Conservation (phyloP, 2,888 invertebrate genomes). For the Baccha elongata region DNA sequence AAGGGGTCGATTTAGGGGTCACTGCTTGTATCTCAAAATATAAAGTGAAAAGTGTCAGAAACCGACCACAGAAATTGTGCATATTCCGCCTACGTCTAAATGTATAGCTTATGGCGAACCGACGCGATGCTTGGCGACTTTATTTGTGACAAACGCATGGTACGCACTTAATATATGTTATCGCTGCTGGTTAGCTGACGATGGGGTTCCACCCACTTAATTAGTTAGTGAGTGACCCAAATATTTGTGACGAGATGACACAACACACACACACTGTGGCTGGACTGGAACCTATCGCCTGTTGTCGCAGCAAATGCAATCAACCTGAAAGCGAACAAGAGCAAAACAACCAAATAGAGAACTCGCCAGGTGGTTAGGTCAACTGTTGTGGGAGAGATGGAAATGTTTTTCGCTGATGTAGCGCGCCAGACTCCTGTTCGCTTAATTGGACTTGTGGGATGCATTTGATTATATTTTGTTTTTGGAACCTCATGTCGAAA, state of each 20-base stretch:
- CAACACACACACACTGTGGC: not conserved
- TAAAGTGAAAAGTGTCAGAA: conserved; percentile 50
- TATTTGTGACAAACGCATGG: conserved; percentile 56
- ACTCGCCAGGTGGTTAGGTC: conserved; percentile 44
- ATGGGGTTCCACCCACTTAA: conserved; percentile 63
- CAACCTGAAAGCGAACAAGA: conserved; percentile 28
- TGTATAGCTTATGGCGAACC: not conserved
- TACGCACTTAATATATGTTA: conserved; percentile 60
- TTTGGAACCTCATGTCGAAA: conserved; percentile 5
- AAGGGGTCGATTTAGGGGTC: conserved; percentile 31
- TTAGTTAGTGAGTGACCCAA: conserved; percentile 61
- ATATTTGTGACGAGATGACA: conserved; percentile 46
- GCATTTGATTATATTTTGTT: conserved; percentile 23
- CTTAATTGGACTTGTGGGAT: conserved; percentile 39
- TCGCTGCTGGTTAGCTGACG: conserved; percentile 36
- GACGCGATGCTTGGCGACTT: conserved; percentile 5
- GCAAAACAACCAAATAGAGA: conserved; percentile 6
- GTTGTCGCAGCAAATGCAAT: conserved; percentile 44
- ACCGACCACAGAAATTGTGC: conserved; percentile 2
- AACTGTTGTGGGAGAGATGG: conserved; percentile 23
- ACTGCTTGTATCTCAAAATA: conserved; percentile 18
- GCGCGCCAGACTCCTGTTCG: conserved; percentile 7
- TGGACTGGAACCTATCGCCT: no score
- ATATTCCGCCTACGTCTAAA: conserved; percentile 26
- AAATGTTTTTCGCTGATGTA: conserved; percentile 26